Evolutionary conservation across 1,140 invertebrate genomes (phyloP).

Genomic region (Camponotus floridanus): DNA sequence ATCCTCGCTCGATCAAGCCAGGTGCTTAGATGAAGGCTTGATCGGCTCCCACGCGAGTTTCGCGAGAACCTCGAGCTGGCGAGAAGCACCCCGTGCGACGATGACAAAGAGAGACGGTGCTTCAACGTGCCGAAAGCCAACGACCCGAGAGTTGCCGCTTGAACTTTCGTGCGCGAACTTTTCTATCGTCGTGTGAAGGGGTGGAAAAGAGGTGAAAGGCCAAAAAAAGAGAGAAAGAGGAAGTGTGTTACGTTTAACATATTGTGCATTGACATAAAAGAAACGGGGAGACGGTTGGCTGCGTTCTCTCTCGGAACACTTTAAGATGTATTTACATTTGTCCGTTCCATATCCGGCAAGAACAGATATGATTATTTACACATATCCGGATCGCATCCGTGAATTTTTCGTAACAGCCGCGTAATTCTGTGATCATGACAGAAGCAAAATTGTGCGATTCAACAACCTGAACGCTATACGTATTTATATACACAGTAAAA

Average conservation of each 20-base stretch:
- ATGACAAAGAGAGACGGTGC: slow-evolving; percentile 15
- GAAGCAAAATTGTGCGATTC: too few relatives aligned
- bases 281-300: slow-evolving; percentile 44
- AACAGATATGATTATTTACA: too few relatives aligned
- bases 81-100: slow-evolving; percentile 5
- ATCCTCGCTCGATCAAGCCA: slow-evolving; percentile 61
- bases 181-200: slow-evolving; percentile 60
- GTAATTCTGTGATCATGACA: too few relatives aligned
- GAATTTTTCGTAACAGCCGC: too few relatives aligned
- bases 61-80: background rate
- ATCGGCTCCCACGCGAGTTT: slow-evolving; percentile 26
- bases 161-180: slow-evolving; percentile 53
- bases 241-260: slow-evolving; percentile 41
- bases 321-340: too few relatives aligned
- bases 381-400: too few relatives aligned
- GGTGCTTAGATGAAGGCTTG: slow-evolving; percentile 76
- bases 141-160: slow-evolving; percentile 6
- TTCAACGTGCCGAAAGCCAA: background rate
- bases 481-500: too few relatives aligned
- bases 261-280: slow-evolving; percentile 31
- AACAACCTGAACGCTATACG: too few relatives aligned
- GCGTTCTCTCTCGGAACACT: slow-evolving; percentile 34
- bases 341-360: too few relatives aligned
- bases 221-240: background rate
- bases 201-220: slow-evolving; percentile 16